Conservation (phyloP, 2,113 vertebrate genomes). For the Alethe castanea region DNA sequence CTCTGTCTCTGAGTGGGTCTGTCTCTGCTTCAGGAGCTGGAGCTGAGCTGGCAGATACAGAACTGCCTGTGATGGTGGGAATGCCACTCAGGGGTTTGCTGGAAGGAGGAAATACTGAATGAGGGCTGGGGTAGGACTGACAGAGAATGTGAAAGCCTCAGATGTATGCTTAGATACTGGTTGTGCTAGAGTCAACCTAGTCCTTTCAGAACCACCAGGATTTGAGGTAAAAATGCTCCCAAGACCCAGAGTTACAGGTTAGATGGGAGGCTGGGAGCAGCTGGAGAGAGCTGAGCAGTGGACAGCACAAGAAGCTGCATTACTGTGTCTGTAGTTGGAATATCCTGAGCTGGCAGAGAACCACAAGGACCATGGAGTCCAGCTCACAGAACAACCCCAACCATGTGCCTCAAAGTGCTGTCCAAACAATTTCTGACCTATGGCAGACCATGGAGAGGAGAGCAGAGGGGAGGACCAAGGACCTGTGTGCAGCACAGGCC, state of each 20-base stretch:
- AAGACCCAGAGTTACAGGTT: background rate
- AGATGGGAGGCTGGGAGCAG: background rate
- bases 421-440: background rate
- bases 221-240: background rate
- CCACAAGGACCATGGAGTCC: background rate
- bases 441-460: background rate
- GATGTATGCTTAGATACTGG: rapidly evolving
- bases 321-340: background rate
- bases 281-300: background rate
- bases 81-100: background rate
- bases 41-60: background rate
- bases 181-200: background rate
- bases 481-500: background rate
- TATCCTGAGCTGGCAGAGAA: background rate
- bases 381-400: background rate
- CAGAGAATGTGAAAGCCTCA: background rate
- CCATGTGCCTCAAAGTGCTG: background rate
- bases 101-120: background rate
- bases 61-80: background rate
- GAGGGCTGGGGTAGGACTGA: background rate
- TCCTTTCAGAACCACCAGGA: background rate
- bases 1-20: background rate
- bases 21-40: background rate
- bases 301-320: background rate
- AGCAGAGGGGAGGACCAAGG: background rate